Base-by-base conservation (phyloP, 2,113 vertebrate species). In the Triplophysa siluroides region DNA sequence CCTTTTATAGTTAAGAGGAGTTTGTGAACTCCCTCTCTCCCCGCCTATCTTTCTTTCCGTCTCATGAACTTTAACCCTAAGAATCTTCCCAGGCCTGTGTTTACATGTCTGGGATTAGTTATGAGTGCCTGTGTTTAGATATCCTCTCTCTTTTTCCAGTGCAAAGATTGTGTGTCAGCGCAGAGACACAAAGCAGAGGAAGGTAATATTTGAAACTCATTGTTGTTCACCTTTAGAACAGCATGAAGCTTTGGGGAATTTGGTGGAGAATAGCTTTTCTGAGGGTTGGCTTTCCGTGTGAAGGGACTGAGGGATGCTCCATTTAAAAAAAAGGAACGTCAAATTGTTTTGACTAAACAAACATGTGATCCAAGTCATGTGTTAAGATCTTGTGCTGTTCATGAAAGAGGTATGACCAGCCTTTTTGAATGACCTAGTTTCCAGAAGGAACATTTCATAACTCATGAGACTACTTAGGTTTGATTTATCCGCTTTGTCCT, bases 91-190 rank as follows among this genome's bases (percentile, higher is more conserved):
- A 54, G 38, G 19, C 70, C 3, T 65, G 38, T 80, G 60, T 68
- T 77, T 81, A 81, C 58, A 64, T 70, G 13, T 45, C 67, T 72
- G 23, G 29, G 58, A 24, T 54, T 56, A 62, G 41, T 63, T 63
- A 63, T 38, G 19, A 62, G 14, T 21, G 67, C 62, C 18, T 18
- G 21, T 60, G 21, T 52, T 73, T 9, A 63, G 64, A 24, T 26
- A 43, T 19, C 26, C 21, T 0, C 9, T 47, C 47, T 81, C 19
- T 9, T 41, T 74, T 75, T 45, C 23, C 61, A 63, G 54, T 38
- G 18, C 18, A 23, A 24, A 50, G 54, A 23, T 41, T 68, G 24
- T 60, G 23, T 62, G 3, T 56, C 13, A 3, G 1, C 33, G 47
- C 8, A 56, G 26, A 29, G 43, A 66, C 6, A 21, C 1, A 50